A percentile compares a stretch with the other conserved stretches of the same genome.
Evolutionary conservation across 2,888 invertebrate genomes (phyloP).

Genomic region (Mesorhabditis belari): DNA sequence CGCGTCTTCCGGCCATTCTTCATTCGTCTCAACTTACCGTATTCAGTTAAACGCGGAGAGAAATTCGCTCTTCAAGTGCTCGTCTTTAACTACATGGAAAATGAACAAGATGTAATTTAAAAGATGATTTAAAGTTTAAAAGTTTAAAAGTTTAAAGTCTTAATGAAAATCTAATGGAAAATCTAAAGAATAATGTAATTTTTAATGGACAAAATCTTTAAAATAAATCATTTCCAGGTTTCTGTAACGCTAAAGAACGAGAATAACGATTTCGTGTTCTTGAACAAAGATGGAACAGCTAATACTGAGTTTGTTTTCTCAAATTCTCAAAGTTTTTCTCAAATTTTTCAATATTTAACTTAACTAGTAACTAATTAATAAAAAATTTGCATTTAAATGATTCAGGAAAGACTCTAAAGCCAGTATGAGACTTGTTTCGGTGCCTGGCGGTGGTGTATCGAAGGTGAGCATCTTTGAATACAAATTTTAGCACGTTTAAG

Average conservation of each 20-base stretch:
- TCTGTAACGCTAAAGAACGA: constrained; percentile 78
- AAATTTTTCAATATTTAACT: too few species aligned
- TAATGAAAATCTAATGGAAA: constrained; percentile 2
- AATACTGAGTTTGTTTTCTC: constrained; percentile 25
- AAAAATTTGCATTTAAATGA: too few species aligned
- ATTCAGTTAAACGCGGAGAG: constrained; percentile 80
- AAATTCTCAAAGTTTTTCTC: too few species aligned
- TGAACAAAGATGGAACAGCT: constrained; percentile 47
- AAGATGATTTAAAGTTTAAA: constrained; percentile 2
- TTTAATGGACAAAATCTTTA: background rate
- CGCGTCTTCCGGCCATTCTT: constrained; percentile 78
- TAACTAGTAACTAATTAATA: too few species aligned
- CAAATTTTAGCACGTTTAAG: too few species aligned
- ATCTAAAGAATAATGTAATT: too few species aligned
- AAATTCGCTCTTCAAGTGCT: constrained; percentile 71
- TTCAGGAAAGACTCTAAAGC: constrained; percentile 13
- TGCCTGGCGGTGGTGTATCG: constrained; percentile 50
- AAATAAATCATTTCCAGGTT: constrained; percentile 56
- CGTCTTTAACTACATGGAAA: constrained; percentile 70
- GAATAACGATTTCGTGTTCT: constrained; percentile 57
- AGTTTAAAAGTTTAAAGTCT: too few species aligned
- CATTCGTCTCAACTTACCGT: constrained; percentile 77
- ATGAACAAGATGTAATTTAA: constrained; percentile 59
- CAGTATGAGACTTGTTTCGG: constrained; percentile 45
- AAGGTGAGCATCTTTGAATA: constrained; percentile 42